Conservation (phyloP, 2,797 vertebrate species). For the Amphiprion clarkii region DNA sequence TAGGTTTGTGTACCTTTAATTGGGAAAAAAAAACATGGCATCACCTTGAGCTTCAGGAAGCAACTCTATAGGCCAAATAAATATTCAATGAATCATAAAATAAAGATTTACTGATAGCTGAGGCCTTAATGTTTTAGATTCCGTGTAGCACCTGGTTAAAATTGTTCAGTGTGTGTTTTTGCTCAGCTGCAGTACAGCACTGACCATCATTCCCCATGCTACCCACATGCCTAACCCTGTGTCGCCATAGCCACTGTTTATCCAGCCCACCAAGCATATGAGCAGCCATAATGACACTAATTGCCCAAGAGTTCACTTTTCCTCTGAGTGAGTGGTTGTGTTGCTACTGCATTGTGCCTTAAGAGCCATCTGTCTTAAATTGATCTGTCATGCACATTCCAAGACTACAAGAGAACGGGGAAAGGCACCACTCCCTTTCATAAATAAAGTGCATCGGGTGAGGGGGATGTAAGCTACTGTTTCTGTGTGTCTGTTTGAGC, state of each 20-base stretch:
- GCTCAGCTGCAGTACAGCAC: conserved; percentile 35
- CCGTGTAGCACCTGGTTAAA: conserved; percentile 27
- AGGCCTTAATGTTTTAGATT: conserved; percentile 1
- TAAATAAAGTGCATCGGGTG: conserved; percentile 67
- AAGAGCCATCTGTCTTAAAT: conserved; percentile 73
- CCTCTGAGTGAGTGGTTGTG: conserved; percentile 69
- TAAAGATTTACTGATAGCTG: no score
- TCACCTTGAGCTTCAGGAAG: background rate
- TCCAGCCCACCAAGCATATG: conserved; percentile 71
- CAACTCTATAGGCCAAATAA: background rate
- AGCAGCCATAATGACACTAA: conserved; percentile 76
- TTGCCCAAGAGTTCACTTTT: conserved; percentile 72
- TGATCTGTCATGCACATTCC: conserved; percentile 68
- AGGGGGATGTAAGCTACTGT: conserved; percentile 62
- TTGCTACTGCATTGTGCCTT: conserved; percentile 54
- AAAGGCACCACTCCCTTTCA: conserved; percentile 67
- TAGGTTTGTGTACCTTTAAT: background rate
- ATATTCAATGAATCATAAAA: background rate
- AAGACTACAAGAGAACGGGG: conserved; percentile 65
- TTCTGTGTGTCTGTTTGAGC: conserved; percentile 57
- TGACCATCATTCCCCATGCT: conserved; percentile 64
- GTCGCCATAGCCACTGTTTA: conserved; percentile 66
- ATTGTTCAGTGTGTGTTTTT: conserved; percentile 11
- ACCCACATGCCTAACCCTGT: conserved; percentile 62
- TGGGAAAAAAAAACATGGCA: background rate